Conservation (phyloP, 2,113 vertebrate genomes). For the Brachyistius frenatus region DNA sequence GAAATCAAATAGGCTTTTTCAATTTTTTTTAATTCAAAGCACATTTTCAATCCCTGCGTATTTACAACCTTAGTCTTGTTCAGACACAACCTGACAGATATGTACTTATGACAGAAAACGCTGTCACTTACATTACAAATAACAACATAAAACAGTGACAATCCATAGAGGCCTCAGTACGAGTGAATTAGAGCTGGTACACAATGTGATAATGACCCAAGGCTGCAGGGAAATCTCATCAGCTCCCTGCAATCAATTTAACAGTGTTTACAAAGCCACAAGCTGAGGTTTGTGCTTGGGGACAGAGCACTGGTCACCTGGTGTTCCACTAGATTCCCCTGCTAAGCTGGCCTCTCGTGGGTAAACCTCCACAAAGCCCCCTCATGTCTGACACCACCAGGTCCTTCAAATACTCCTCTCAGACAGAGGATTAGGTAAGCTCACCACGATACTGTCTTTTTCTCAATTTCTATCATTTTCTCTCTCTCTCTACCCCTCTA, state of each 20-base stretch:
- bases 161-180: slow-evolving; percentile 27
- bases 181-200: slow-evolving; percentile 47
- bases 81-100: slow-evolving; percentile 24
- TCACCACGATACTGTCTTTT: slow-evolving; percentile 79
- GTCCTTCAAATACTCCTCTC: slow-evolving; percentile 76
- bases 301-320: slow-evolving; percentile 69
- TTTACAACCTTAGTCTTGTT: background rate
- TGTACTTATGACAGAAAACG: slow-evolving; percentile 45
- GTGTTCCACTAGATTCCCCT: slow-evolving; percentile 69
- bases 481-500: slow-evolving; percentile 48
- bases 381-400: slow-evolving; percentile 77
- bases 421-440: slow-evolving; percentile 84
- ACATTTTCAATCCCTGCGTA: slow-evolving; percentile 24
- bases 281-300: slow-evolving; percentile 64
- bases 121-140: slow-evolving; percentile 48
- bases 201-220: slow-evolving; percentile 72
- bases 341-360: slow-evolving; percentile 76
- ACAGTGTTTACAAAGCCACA: slow-evolving; percentile 77
- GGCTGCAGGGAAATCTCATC: slow-evolving; percentile 74
- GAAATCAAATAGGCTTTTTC: slow-evolving; percentile 20
- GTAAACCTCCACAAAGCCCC: slow-evolving; percentile 78
- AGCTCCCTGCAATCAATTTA: slow-evolving; percentile 77
- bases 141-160: slow-evolving; percentile 41
- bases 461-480: slow-evolving; percentile 66
- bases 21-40: slow-evolving; percentile 31